These are phyloP conservation scores for Cantharis rustica DNA, from an alignment of 2,888 invertebrate genomes.

Conservation along the genomic window DNA sequence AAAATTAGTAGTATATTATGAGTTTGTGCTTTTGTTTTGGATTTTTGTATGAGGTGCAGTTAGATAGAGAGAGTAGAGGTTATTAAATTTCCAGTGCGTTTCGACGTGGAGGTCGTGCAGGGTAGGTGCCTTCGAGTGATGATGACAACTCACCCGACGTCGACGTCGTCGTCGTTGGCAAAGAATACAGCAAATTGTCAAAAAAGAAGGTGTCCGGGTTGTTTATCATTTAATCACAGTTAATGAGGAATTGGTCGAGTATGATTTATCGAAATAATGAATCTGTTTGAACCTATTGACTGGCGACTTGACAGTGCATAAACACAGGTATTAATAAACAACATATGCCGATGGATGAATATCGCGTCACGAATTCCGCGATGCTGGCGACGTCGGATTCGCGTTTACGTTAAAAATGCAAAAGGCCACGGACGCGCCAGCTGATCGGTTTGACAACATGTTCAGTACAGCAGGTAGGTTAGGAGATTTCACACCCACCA, in stretches of 20 bases:
- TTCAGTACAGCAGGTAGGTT: slow-evolving; percentile 17
- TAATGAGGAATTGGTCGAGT: slow-evolving; percentile 11
- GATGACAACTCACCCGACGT: slow-evolving; percentile 46
- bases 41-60: slow-evolving; percentile 16
- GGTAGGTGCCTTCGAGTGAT: slow-evolving; percentile 23
- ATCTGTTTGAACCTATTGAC: slow-evolving; percentile 21
- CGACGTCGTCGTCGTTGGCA: slow-evolving; percentile 40
- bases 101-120: slow-evolving; percentile 30
- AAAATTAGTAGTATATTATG: background rate
- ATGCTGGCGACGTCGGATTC: slow-evolving; percentile 36
- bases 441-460: slow-evolving; percentile 32
- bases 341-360: slow-evolving; percentile 31
- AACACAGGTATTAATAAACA: slow-evolving; percentile 28
- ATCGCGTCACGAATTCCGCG: slow-evolving; percentile 34
- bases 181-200: slow-evolving; percentile 51
- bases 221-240: slow-evolving; percentile 48
- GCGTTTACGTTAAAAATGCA: slow-evolving; percentile 30
- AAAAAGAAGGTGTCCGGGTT: slow-evolving; percentile 50
- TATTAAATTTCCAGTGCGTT: slow-evolving; percentile 9
- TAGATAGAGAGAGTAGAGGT: background rate
- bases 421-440: slow-evolving; percentile 27
- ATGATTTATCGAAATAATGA: slow-evolving; percentile 20
- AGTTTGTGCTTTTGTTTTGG: background rate
- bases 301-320: slow-evolving; percentile 19
- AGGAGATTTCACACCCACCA: slow-evolving; percentile 25